These are phyloP conservation scores for Oreochromis niloticus DNA, from an alignment of 2,113 vertebrate species.

Conservation along the genomic window DNA sequence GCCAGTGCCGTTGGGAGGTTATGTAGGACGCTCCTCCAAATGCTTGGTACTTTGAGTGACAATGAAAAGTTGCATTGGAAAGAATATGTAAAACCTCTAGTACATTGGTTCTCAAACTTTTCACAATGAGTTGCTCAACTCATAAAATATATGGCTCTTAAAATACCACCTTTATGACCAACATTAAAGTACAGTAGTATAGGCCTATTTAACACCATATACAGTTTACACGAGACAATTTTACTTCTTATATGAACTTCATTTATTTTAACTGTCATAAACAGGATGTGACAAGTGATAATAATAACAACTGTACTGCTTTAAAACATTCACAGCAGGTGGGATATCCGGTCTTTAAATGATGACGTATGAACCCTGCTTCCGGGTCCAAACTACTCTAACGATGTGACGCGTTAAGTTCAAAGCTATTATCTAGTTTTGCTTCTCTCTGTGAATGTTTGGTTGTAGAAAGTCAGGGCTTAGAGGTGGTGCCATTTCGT, in stretches of 20 bases:
- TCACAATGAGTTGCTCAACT: accelerated
- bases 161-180: not conserved
- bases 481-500: not conserved
- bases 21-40: not conserved
- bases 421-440: not conserved
- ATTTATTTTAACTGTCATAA: not conserved
- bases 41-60: not conserved
- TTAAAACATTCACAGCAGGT: not conserved
- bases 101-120: not conserved
- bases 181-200: not conserved
- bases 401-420: not conserved
- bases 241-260: not conserved
- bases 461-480: not conserved
- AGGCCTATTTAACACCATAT: not conserved
- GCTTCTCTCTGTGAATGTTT: not conserved
- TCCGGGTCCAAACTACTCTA: not conserved
- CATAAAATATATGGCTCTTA: not conserved
- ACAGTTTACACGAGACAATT: not conserved
- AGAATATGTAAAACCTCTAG: not conserved
- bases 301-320: not conserved
- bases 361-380: not conserved
- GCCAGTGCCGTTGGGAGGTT: accelerated
- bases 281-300: not conserved
- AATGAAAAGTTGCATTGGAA: not conserved
- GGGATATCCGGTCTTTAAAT: not conserved